These are phyloP conservation scores for Chionoecetes opilio DNA, from an alignment of 1,140 invertebrate genomes.

Conservation along the genomic window DNA sequence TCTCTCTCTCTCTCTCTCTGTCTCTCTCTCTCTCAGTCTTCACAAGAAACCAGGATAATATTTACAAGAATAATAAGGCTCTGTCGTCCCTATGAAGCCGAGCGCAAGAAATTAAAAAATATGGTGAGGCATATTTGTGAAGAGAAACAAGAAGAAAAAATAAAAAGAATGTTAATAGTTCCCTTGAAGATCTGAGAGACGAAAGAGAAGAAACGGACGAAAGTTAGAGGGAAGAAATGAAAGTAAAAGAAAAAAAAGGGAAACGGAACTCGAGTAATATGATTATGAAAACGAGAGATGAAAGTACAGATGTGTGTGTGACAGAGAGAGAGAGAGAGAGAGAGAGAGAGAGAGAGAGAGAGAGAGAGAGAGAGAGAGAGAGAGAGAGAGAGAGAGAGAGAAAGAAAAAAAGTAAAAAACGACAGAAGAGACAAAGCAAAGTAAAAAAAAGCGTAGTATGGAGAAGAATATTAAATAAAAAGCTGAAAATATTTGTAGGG, in stretches of 20 bases:
- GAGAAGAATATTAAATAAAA: not conserved
- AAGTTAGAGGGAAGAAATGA: not conserved
- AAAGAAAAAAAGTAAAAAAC: not conserved
- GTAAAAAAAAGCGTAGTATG: not conserved
- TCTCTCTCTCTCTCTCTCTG: too few relatives aligned
- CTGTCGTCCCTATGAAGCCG: not conserved
- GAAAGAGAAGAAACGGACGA: not conserved
- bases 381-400: constrained; percentile 6
- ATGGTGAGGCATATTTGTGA: not conserved
- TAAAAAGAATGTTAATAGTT: not conserved
- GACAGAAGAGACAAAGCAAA: not conserved
- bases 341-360: constrained; percentile 8
- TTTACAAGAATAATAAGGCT: not conserved
- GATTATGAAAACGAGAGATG: too few relatives aligned
- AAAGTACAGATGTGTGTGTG: too few relatives aligned
- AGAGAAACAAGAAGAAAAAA: not conserved
- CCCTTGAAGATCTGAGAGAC: not conserved
- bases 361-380: constrained; percentile 8
- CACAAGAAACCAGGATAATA: not conserved
- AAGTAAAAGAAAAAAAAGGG: not conserved
- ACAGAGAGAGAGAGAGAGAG: not conserved
- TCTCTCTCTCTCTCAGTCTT: not conserved
- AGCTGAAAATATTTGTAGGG: not conserved
- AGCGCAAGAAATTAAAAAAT: too few relatives aligned
- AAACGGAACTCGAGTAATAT: too few relatives aligned